These are phyloP conservation scores for Karalla daura DNA, from an alignment of 2,797 vertebrate species.

Conservation along the genomic window DNA sequence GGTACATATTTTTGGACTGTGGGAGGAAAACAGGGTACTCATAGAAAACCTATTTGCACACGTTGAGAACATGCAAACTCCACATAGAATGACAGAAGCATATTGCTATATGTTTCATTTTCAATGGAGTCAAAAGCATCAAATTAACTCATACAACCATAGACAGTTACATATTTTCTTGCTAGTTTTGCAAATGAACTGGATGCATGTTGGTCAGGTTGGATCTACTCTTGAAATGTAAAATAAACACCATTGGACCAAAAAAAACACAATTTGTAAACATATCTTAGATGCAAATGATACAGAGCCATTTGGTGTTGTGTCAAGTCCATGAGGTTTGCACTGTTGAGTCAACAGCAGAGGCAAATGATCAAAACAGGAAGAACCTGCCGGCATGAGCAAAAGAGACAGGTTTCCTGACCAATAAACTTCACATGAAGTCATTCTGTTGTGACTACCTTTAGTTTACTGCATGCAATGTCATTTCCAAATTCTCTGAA, in stretches of 20 bases:
- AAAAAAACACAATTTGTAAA: background rate
- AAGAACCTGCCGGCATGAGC: constrained; percentile 6
- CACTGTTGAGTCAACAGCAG: constrained; percentile 29
- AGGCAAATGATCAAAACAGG: constrained; percentile 21
- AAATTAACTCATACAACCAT: background rate
- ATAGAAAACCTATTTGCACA: background rate
- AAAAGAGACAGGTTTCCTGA: background rate
- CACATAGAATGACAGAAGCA: background rate
- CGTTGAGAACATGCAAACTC: no score
- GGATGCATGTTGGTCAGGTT: background rate
- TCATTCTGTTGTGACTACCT: constrained; percentile 19
- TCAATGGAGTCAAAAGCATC: background rate
- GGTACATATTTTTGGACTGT: no score
- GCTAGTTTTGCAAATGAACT: constrained; percentile 1
- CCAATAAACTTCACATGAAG: background rate
- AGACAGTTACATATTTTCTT: constrained; percentile 7
- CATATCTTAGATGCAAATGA: constrained; percentile 12
- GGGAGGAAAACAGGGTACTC: no score
- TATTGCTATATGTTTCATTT: background rate
- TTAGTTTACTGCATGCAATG: constrained; percentile 56
- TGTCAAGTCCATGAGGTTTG: constrained; percentile 20
- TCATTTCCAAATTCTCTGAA: constrained; percentile 69
- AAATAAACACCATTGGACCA: constrained; percentile 10
- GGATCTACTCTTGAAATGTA: constrained; percentile 13
- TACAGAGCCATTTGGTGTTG: constrained; percentile 3